Percentiles rank a stretch among this genome's conserved stretches.
These are phyloP conservation scores for Apogon hyalosoma DNA, from an alignment of 2,797 vertebrate species.

Conservation along the genomic window DNA sequence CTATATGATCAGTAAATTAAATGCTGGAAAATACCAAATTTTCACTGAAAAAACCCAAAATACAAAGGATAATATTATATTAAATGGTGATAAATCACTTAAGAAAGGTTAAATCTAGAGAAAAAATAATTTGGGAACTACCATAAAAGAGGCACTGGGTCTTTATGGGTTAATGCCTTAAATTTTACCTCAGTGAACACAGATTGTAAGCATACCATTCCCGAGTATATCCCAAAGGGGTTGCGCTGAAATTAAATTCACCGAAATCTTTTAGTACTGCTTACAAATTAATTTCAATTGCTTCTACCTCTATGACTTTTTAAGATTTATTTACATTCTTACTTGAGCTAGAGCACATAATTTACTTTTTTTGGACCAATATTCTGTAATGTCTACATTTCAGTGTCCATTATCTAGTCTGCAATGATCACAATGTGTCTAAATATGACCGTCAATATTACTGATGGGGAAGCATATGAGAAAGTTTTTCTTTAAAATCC, in stretches of 20 bases:
- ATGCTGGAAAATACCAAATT: no score
- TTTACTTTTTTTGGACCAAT: background rate
- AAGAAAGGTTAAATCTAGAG: no score
- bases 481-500: conserved; percentile 29
- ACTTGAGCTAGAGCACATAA: background rate
- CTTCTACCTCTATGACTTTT: conserved; percentile 12
- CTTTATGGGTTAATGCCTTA: no score
- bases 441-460: background rate
- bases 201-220: conserved; percentile 15
- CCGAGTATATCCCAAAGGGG: conserved; percentile 15
- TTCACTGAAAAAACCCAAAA: no score
- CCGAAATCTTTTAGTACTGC: conserved; percentile 24
- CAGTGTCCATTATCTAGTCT: background rate
- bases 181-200: conserved; percentile 7
- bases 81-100: no score
- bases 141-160: no score
- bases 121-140: no score
- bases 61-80: no score
- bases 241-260: conserved; percentile 37
- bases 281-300: conserved; percentile 31
- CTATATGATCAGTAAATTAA: no score
- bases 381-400: background rate
- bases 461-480: conserved; percentile 2
- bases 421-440: background rate
- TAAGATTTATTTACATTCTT: background rate